phyloP scores from a whole-genome alignment of 2,797 vertebrate genomes.

The Betta splendens region DNA sequence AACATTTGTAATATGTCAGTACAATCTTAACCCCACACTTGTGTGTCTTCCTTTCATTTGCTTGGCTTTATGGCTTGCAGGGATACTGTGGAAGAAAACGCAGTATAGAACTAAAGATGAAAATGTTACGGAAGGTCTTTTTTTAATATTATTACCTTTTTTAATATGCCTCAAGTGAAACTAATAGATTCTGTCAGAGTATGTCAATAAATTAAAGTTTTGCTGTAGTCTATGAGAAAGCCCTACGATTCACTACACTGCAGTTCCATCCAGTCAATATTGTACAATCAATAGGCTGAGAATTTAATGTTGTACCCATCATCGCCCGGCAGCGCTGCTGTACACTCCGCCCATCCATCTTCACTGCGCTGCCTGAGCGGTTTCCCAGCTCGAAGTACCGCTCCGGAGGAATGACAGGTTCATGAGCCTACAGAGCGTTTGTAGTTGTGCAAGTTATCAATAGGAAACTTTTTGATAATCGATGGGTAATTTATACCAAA shows the following conservation, averaged over 20 bases:
- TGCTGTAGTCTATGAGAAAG: constrained; percentile 21
- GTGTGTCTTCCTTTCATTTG: background rate
- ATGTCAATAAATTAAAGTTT: background rate
- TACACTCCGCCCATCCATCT: constrained; percentile 73
- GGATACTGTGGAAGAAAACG: background rate
- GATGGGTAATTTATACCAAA: constrained; percentile 35
- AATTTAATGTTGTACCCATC: constrained; percentile 53
- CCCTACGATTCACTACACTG: constrained; percentile 32
- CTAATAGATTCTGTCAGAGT: background rate
- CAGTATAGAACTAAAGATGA: background rate
- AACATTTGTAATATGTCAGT: no score
- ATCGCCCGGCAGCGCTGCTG: constrained; percentile 51
- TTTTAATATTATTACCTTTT: background rate
- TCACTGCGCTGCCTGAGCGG: constrained; percentile 19
- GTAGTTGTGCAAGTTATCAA: constrained; percentile 27
- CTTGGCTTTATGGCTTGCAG: background rate
- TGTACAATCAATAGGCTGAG: constrained; percentile 52
- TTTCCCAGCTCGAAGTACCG: constrained; percentile 45
- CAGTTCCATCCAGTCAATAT: constrained; percentile 49
- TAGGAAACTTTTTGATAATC: constrained; percentile 18
- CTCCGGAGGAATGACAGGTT: constrained; percentile 38
- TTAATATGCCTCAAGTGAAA: background rate
- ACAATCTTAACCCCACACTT: no score
- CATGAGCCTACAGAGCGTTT: constrained; percentile 33
- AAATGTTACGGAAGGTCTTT: background rate